Percentiles rank a stretch among this genome's conserved stretches.
Conservation (phyloP, 2,113 vertebrate species). For the Puffinus mauretanicus region DNA sequence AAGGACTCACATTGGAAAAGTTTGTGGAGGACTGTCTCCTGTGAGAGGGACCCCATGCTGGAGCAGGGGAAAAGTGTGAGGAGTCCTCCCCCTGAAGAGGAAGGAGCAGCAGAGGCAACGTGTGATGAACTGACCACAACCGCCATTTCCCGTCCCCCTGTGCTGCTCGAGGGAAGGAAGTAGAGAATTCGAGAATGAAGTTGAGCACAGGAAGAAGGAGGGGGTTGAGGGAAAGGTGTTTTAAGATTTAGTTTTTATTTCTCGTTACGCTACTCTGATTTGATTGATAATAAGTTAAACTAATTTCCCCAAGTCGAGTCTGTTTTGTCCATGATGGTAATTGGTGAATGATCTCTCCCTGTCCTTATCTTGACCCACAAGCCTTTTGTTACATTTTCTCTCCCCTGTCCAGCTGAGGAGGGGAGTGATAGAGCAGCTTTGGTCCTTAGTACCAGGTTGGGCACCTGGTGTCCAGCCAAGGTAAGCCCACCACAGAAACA, state of each 20-base stretch:
- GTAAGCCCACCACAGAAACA: neutral
- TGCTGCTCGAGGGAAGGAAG: rapidly evolving
- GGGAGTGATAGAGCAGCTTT: neutral
- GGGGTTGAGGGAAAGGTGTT: neutral
- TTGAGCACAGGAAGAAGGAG: neutral
- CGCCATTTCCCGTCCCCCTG: neutral
- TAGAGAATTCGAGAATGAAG: neutral
- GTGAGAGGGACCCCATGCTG: neutral
- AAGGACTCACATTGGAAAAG: too few species aligned
- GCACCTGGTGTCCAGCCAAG: neutral
- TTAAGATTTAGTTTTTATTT: neutral
- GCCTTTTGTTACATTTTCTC: neutral
- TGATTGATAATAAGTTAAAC: neutral
- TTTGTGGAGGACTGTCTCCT: neutral
- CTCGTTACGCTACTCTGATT: neutral
- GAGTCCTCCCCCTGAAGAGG: neutral
- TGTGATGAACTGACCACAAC: neutral
- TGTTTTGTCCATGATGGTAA: neutral
- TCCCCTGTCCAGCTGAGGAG: neutral
- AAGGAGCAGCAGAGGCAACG: neutral
- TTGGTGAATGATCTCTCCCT: neutral
- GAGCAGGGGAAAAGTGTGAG: neutral
- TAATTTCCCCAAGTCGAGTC: neutral
- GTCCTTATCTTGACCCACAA: neutral
- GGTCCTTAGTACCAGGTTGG: too few species aligned